Base-by-base conservation (phyloP, 1,140 invertebrate genomes). In the Polypedilum pembai region DNA sequence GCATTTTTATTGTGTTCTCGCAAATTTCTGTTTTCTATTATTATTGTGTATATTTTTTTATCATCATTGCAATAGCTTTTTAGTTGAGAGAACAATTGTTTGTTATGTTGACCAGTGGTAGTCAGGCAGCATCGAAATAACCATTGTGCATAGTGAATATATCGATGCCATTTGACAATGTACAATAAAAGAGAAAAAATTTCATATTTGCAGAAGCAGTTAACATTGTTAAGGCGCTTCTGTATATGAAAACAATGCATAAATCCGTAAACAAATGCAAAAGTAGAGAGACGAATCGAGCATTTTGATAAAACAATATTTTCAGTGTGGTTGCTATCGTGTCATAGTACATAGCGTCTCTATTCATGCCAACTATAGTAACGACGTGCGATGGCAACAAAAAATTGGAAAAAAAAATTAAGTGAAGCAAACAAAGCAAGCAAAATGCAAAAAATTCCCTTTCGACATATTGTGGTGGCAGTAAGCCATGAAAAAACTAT, bases 291-390 rank as follows among this genome's bases (percentile, higher is more conserved):
- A 15, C 4, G 45, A 56, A 8, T 21, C 65, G 18, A 69, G n/a
- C 65, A 69, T 20, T 69, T 69, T 69, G 65, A 69, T 69, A 69
- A 69, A 69, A 69, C 65, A 69, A 69, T 69, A 69, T 69, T 69
- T 69, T 56, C 12, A 12, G 45, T 56, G 1, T 45, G 2, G 41
- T 8, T 45, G 8, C 15, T 45, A 12, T 45, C 41, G 8, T 56
- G 12, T 56, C n/a, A n/a, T 4, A 15, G 8, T 12, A 56, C 4
- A n/a, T 15, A n/a, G n/a, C n/a, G 12, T n/a, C 41, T 56, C n/a
- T 56, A n/a, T 56, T 56, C 45, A 4, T n/a, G n/a, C n/a, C 45
- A 56, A n/a, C 45, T 15, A n/a, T n/a, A 56, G 15, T 56, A 56
- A 56, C 45, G 12, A 56, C n/a, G 45, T 56, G 12, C 15, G 45